phyloP scores from a whole-genome alignment of 2,888 invertebrate genomes.

The Euplexia lucipara region DNA sequence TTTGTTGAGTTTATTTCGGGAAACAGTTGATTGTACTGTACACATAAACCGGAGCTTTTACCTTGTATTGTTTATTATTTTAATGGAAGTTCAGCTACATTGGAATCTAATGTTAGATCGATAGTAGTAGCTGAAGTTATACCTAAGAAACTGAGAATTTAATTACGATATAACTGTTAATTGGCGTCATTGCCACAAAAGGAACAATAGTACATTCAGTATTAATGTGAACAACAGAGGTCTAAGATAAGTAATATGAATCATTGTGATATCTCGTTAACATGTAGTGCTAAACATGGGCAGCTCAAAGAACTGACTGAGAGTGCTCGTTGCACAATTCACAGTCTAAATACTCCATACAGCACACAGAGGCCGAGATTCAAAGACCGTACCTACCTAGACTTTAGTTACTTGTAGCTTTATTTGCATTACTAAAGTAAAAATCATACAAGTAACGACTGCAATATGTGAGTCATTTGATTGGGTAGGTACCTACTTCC shows the following conservation, averaged over 20 bases:
- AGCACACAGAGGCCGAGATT: background rate
- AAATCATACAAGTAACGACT: too few relatives aligned
- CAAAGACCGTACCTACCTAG: too few relatives aligned
- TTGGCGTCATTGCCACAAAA: conserved; percentile 48
- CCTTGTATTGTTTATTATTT: conserved; percentile 34
- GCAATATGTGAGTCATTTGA: too few relatives aligned
- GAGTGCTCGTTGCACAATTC: background rate
- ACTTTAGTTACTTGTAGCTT: too few relatives aligned
- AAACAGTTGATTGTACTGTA: conserved; percentile 52
- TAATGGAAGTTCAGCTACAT: conserved; percentile 13
- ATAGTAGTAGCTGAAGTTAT: conserved; percentile 8
- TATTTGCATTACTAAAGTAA: too few relatives aligned
- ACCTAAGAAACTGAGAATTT: conserved; percentile 26
- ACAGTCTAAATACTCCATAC: background rate
- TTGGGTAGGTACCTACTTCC: too few relatives aligned
- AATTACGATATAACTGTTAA: conserved; percentile 52
- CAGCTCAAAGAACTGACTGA: conserved; percentile 30
- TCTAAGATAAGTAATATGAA: conserved; percentile 31
- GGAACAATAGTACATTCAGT: conserved; percentile 44
- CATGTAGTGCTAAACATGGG: conserved; percentile 11
- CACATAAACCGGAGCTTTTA: conserved; percentile 36
- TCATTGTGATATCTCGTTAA: conserved; percentile 28
- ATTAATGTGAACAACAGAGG: conserved; percentile 31
- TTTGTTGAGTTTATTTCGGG: conserved; percentile 55
- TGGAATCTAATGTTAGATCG: conserved; percentile 7